A percentile compares a stretch with the other conserved stretches of the same genome.
These are phyloP conservation scores for Jacana jacana DNA, from an alignment of 2,113 vertebrate genomes.

Conservation along the genomic window DNA sequence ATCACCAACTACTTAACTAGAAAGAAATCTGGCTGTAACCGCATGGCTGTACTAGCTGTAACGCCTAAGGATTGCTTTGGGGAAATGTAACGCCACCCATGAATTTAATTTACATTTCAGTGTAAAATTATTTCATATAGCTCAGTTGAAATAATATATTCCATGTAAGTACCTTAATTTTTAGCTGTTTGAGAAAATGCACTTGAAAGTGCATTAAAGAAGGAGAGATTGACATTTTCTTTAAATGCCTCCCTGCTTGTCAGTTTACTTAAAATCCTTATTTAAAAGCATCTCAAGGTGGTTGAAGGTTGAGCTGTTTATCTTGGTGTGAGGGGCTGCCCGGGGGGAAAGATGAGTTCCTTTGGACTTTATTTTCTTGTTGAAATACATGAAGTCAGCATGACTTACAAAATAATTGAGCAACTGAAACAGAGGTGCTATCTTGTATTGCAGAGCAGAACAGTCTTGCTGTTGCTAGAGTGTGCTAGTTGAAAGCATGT, in stretches of 20 bases:
- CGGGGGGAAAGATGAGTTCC: background rate
- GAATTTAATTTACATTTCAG: background rate
- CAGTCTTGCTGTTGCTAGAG: background rate
- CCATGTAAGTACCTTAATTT: background rate
- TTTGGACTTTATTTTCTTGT: constrained; percentile 29
- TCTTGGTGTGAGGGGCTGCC: background rate
- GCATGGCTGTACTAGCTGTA: background rate
- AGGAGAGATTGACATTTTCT: background rate
- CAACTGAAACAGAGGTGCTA: background rate
- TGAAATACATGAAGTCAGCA: background rate
- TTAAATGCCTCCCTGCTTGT: background rate
- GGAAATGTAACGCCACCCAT: background rate
- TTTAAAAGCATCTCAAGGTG: background rate
- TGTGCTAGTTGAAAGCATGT: constrained; percentile 31
- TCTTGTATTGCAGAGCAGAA: constrained; percentile 67
- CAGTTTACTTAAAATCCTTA: background rate
- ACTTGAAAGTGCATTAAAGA: background rate
- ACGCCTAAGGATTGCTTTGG: background rate
- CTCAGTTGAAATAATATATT: background rate
- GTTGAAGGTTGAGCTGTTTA: background rate
- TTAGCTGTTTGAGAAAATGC: background rate
- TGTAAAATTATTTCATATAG: background rate
- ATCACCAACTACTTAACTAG: background rate
- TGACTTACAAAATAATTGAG: constrained; percentile 6
- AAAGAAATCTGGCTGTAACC: background rate